phyloP scores from a whole-genome alignment of 2,113 vertebrate species.

The Elgaria multicarinata region DNA sequence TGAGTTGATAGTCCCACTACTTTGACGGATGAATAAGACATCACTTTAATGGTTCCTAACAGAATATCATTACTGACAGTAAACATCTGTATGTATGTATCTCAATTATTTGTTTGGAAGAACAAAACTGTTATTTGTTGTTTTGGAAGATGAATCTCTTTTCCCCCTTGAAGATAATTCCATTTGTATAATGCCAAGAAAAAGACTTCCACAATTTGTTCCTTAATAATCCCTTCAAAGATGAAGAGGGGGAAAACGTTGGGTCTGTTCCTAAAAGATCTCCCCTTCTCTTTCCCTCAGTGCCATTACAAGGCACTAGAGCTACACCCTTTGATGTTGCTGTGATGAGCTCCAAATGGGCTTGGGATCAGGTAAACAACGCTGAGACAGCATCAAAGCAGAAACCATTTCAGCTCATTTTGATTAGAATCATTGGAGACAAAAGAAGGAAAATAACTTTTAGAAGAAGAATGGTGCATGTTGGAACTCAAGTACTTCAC shows the following conservation, averaged over 20 bases:
- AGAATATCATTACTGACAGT: not conserved
- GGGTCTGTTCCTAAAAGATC: constrained; percentile 27
- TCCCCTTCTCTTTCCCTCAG: constrained; percentile 14
- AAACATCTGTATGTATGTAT: not conserved
- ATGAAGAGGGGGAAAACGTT: constrained; percentile 30
- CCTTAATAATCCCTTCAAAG: constrained; percentile 46
- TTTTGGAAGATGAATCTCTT: not conserved
- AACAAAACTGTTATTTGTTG: constrained; percentile 39
- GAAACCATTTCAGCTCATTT: constrained; percentile 41
- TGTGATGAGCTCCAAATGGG: constrained; percentile 58
- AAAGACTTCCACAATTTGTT: not conserved
- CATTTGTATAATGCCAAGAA: constrained; percentile 38
- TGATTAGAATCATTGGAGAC: constrained; percentile 27
- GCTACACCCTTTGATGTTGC: constrained; percentile 66
- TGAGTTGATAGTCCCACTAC: not conserved
- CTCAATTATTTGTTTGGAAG: constrained; percentile 37
- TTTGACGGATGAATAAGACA: not conserved
- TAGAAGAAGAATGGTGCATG: not conserved
- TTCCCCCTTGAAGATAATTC: constrained; percentile 7
- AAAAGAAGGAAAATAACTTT: constrained; percentile 19
- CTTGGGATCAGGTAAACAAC: constrained; percentile 49
- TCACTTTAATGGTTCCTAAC: not conserved
- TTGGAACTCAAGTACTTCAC: not conserved
- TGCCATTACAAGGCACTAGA: constrained; percentile 42
- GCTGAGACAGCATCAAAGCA: constrained; percentile 64